Base-by-base conservation (phyloP, 2,797 vertebrate genomes). In the Sebastes wilsoni region DNA sequence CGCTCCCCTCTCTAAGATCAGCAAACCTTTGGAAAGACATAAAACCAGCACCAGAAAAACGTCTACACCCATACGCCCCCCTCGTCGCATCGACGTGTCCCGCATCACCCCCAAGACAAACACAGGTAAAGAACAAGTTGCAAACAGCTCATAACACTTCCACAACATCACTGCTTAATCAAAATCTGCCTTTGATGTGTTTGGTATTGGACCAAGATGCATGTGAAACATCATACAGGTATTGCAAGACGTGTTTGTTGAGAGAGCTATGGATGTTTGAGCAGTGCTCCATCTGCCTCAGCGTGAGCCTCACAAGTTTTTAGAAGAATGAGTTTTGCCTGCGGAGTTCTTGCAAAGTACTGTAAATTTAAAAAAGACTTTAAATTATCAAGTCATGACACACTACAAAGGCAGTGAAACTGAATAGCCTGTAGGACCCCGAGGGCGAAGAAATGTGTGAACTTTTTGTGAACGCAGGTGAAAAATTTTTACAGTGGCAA, bases 1-100 rank as follows among this genome's bases (percentile, higher is more conserved):
- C 92, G 98, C 98, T 18, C 98, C 98, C 1, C 95, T 99, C 72
- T 98, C 97, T 14, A 99, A 99, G 94, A 97, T 99, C 87, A 97
- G 93, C 91, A 98, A 98, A 94, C 94, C 95, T 70, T 91, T 94
- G 20, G 96, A 97, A 56, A 93, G 93, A 58, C 97, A 87, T 72
- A 97, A 95, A 94, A 82, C 55, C 27, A 78, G 52, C 74, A 88
- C 94, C 2, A 14, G 65, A 9, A 95, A 94, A 60, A 90, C 90
- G 0, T 85, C 84, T 0, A 84, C 94, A 16, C 87, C 94, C 13
- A 10, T 86, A 42, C 96, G 95, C 25, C 94, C 96, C 49, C 95
- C 94, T 82, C 97, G 96, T 65, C 93, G 88, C 59, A 84, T 95
- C 2, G 96, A 98, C 75, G 87, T 97, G 30, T 94, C 96, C 0